Conservation (phyloP, 2,888 invertebrate species). For the Mythimna pallens region DNA sequence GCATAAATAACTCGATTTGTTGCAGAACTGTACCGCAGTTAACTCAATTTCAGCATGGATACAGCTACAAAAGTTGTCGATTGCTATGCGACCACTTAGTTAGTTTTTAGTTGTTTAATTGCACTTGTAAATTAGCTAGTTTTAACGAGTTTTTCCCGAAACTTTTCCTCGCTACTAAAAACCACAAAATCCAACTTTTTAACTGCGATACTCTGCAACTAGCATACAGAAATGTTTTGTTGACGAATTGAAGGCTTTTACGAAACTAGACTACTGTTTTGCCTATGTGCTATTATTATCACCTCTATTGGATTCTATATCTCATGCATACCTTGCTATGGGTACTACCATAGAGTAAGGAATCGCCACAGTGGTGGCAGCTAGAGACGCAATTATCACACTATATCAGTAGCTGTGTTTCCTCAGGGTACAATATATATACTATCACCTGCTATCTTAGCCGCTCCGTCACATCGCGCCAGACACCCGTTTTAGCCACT, state of each 20-base stretch:
- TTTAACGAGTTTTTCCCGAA: slow-evolving; percentile 27
- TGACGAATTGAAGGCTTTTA: not conserved
- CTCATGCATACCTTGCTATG: not conserved
- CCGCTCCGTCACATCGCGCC: too few relatives aligned
- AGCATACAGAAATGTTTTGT: not conserved
- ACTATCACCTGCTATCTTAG: too few relatives aligned
- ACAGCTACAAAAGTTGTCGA: not conserved
- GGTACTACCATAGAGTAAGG: not conserved
- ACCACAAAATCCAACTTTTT: not conserved
- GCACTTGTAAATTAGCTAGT: slow-evolving; percentile 32
- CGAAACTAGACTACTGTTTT: not conserved
- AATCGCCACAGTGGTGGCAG: too few relatives aligned
- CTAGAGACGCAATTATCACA: too few relatives aligned
- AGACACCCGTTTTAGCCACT: too few relatives aligned
- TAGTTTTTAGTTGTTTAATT: slow-evolving; percentile 19
- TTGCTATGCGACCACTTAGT: slow-evolving; percentile 4
- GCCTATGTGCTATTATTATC: not conserved
- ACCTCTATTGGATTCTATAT: not conserved
- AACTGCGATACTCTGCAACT: not conserved
- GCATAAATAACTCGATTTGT: too few relatives aligned
- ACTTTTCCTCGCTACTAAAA: not conserved
- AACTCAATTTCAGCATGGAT: not conserved
- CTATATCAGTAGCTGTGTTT: not conserved
- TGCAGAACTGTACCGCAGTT: too few relatives aligned
- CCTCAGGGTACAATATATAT: not conserved